Percentiles rank a stretch among this genome's conserved stretches.
Evolutionary conservation across 2,113 vertebrate genomes (phyloP).

Genomic region (Phylloscopus whistleri): DNA sequence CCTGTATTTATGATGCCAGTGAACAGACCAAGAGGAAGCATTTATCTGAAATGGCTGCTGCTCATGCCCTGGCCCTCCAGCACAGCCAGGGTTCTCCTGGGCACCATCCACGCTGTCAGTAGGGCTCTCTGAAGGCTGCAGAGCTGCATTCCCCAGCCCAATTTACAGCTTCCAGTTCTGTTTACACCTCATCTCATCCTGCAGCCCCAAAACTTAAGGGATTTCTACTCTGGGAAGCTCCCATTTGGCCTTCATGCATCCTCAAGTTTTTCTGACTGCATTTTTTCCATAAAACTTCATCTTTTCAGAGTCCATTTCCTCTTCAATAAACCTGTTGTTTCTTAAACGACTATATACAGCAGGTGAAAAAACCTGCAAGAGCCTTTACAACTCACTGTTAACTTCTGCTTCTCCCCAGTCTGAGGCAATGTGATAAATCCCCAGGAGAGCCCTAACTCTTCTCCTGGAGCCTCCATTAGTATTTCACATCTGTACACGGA

Average conservation of each 20-base stretch:
- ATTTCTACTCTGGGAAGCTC: background rate
- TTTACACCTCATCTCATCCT: background rate
- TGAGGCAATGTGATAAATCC: background rate
- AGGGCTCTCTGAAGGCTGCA: background rate
- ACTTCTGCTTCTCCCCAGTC: background rate
- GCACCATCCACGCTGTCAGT: fast-evolving
- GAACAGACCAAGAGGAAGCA: background rate
- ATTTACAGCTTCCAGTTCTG: background rate
- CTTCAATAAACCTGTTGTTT: background rate
- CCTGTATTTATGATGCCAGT: background rate
- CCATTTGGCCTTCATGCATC: background rate
- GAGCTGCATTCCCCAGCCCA: background rate
- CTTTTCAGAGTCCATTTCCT: background rate
- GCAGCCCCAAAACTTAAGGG: background rate
- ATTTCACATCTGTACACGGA: slow-evolving; percentile 3
- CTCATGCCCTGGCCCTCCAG: background rate
- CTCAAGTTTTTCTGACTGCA: background rate
- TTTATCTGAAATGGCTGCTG: background rate
- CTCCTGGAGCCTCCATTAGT: background rate
- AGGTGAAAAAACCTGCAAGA: background rate
- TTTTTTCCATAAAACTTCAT: background rate
- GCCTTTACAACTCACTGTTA: background rate
- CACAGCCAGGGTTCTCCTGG: background rate
- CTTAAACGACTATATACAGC: background rate
- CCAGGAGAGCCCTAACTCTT: background rate